Conservation (phyloP, 2,113 vertebrate species). For the Heterotilapia buettikoferi region DNA sequence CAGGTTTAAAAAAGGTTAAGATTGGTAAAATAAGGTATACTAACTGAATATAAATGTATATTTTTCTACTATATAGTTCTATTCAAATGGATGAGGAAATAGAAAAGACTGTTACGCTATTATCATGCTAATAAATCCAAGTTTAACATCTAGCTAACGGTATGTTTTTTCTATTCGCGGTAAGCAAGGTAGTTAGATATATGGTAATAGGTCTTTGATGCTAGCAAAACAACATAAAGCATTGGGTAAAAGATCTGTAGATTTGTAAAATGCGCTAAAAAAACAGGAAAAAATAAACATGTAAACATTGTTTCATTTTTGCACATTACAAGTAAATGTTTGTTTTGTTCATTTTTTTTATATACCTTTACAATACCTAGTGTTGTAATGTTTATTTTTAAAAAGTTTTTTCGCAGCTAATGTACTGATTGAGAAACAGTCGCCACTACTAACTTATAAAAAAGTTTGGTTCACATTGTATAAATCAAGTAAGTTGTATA, state of each 20-base stretch:
- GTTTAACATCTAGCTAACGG: background rate
- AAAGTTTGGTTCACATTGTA: background rate
- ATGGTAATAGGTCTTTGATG: background rate
- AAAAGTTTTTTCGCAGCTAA: background rate
- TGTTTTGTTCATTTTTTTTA: background rate
- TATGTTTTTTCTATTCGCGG: accelerated
- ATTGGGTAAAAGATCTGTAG: background rate
- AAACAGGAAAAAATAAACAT: background rate
- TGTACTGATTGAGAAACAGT: background rate
- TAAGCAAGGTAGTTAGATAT: background rate
- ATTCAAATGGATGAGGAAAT: background rate
- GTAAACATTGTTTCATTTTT: background rate
- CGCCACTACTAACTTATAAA: background rate
- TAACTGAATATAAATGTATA: background rate
- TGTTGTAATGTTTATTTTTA: background rate
- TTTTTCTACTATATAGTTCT: background rate
- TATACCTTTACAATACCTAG: background rate
- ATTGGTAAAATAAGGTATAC: background rate
- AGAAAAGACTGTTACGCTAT: background rate
- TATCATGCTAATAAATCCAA: background rate
- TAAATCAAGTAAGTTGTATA: background rate
- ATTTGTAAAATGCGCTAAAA: background rate
- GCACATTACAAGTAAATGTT: background rate
- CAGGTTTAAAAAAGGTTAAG: background rate
- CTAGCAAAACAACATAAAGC: background rate